Evolutionary conservation across 1,140 invertebrate genomes (phyloP).

Genomic region (Globodera ellingtonae): DNA sequence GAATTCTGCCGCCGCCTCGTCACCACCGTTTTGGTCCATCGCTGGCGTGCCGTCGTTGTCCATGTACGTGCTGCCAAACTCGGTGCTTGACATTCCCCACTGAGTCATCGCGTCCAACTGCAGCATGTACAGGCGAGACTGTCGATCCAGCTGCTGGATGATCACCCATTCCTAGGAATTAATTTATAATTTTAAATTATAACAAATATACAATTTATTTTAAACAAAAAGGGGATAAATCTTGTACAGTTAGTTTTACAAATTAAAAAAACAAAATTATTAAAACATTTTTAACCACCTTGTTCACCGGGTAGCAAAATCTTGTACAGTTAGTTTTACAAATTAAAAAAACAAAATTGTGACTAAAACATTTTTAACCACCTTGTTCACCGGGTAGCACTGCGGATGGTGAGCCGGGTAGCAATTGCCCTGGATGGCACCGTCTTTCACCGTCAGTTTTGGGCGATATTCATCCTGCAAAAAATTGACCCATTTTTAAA

Average conservation of each 20-base stretch:
- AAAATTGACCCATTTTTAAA: neutral
- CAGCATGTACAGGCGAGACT: constrained; percentile 32
- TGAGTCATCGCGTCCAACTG: constrained; percentile 17
- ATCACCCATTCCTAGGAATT: constrained; percentile 29
- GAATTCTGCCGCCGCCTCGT: no score
- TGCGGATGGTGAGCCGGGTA: constrained; percentile 40
- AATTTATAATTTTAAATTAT: no score
- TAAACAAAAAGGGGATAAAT: no score
- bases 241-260: no score
- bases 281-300: neutral
- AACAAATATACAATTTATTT: no score
- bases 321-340: no score
- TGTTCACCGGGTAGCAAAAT: constrained; percentile 32
- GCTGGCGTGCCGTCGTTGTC: neutral
- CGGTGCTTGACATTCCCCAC: no score
- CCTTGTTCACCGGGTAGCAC: constrained; percentile 35
- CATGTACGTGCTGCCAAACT: neutral
- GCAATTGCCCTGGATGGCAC: constrained; percentile 33
- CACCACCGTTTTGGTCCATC: neutral
- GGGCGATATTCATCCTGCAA: constrained; percentile 28
- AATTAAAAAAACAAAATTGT: neutral
- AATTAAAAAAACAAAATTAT: neutral
- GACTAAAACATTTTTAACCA: neutral
- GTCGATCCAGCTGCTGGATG: constrained; percentile 38
- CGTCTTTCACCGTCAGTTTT: constrained; percentile 40